phyloP scores from a whole-genome alignment of 2,888 invertebrate genomes.

The Druceiella hillmani region DNA sequence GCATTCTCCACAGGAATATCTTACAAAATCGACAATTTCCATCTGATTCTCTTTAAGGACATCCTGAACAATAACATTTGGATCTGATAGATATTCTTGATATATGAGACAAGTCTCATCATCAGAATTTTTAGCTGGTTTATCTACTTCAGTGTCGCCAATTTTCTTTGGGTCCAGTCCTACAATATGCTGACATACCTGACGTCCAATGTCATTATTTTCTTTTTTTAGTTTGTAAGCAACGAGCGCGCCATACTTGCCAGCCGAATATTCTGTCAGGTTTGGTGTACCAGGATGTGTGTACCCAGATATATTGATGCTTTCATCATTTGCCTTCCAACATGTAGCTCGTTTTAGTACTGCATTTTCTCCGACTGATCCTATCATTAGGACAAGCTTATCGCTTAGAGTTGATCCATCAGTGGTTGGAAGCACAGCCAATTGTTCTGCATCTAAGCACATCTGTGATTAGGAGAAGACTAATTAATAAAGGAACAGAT shows the following conservation, averaged over 20 bases:
- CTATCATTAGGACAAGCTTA: slow-evolving; percentile 78
- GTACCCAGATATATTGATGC: slow-evolving; percentile 59
- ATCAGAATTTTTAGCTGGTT: slow-evolving; percentile 58
- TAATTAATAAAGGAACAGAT: no score
- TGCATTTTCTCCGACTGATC: slow-evolving; percentile 89
- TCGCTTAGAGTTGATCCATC: slow-evolving; percentile 74
- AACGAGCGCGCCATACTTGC: slow-evolving; percentile 82
- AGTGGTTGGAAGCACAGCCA: slow-evolving; percentile 55
- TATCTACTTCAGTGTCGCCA: slow-evolving; percentile 58
- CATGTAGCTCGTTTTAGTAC: slow-evolving; percentile 71
- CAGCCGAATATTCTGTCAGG: slow-evolving; percentile 53
- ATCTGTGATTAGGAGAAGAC: slow-evolving; percentile 41
- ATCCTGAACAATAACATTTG: slow-evolving; percentile 66
- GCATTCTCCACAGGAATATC: slow-evolving; percentile 83
- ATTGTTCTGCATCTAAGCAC: slow-evolving; percentile 59
- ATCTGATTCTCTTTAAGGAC: slow-evolving; percentile 60
- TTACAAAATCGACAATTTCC: slow-evolving; percentile 71
- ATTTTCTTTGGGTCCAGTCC: slow-evolving; percentile 79
- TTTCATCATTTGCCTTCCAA: slow-evolving; percentile 53
- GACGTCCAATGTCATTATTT: slow-evolving; percentile 55
- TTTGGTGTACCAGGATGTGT: slow-evolving; percentile 69
- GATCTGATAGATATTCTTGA: slow-evolving; percentile 84
- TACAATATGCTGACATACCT: slow-evolving; percentile 90
- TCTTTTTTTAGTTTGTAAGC: slow-evolving; percentile 55
- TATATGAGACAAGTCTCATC: slow-evolving; percentile 76